Conservation (phyloP, 2,113 vertebrate genomes). For the Osmerus eperlanus region DNA sequence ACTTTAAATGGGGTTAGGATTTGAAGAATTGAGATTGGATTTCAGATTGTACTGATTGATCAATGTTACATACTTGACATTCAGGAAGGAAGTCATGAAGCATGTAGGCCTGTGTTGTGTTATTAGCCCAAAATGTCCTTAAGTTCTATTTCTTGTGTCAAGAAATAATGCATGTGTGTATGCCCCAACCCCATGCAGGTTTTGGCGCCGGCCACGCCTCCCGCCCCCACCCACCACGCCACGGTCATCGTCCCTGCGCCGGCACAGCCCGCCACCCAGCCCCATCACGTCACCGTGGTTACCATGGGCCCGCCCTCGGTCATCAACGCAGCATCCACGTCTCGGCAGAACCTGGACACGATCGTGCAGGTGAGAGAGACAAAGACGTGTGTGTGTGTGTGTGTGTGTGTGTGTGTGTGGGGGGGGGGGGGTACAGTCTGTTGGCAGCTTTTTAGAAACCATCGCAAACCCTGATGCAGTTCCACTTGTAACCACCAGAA, state of each 20-base stretch:
- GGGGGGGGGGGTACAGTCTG: too few relatives aligned
- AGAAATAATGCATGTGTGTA: neutral
- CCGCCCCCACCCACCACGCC: conserved; percentile 91
- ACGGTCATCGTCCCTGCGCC: conserved; percentile 96
- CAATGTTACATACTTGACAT: too few relatives aligned
- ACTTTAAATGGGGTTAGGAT: too few relatives aligned
- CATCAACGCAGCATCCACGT: conserved; percentile 94
- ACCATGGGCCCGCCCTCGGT: conserved; percentile 93
- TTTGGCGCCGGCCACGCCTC: conserved; percentile 77
- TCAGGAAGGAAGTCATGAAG: too few relatives aligned
- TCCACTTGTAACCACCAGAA: conserved; percentile 37
- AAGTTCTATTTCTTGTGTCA: too few relatives aligned
- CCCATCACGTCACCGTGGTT: conserved; percentile 95
- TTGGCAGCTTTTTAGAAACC: too few relatives aligned
- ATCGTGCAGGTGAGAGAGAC: conserved; percentile 88
- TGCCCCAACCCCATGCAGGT: conserved; percentile 64
- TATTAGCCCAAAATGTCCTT: too few relatives aligned
- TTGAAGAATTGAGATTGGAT: too few relatives aligned
- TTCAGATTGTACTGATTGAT: too few relatives aligned
- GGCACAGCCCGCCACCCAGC: conserved; percentile 67
- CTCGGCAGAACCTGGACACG: conserved; percentile 97
- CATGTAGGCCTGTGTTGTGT: too few relatives aligned
- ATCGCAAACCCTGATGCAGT: neutral
- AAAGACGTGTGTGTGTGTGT: too few relatives aligned
- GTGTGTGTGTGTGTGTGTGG: too few relatives aligned